phyloP scores from a whole-genome alignment of 2,797 vertebrate species.

The Acipenser transmontanus region DNA sequence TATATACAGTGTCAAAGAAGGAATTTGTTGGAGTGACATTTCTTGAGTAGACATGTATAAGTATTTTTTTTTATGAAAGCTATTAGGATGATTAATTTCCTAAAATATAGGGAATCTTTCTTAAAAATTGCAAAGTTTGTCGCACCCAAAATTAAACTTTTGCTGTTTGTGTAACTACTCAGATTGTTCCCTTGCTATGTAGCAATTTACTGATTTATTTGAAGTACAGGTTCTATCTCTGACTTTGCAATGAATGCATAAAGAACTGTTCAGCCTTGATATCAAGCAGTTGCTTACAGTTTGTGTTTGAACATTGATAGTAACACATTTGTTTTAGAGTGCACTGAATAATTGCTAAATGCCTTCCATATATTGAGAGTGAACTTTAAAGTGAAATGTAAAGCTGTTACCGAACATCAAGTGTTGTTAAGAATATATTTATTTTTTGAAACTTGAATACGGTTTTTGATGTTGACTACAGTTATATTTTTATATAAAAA shows the following conservation, averaged over 20 bases:
- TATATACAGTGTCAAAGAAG: constrained; percentile 15
- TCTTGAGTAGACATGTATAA: constrained; percentile 15
- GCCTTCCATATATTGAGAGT: constrained; percentile 22
- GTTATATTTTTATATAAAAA: constrained; percentile 76
- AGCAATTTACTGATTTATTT: too few species aligned
- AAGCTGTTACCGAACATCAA: constrained; percentile 25
- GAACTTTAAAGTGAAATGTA: constrained; percentile 13
- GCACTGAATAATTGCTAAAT: constrained; percentile 27
- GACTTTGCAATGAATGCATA: too few species aligned
- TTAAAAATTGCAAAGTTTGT: constrained; percentile 15
- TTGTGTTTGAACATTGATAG: too few species aligned
- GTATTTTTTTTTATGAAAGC: constrained; percentile 19
- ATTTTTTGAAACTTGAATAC: constrained; percentile 68
- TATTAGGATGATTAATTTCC: constrained; percentile 8
- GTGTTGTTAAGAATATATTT: constrained; percentile 45
- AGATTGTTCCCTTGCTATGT: too few species aligned
- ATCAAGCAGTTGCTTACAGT: too few species aligned
- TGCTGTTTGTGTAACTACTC: too few species aligned
- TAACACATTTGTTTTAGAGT: constrained; percentile 15
- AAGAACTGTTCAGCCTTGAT: too few species aligned
- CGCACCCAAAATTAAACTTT: neutral
- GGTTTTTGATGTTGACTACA: constrained; percentile 52
- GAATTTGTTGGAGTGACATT: neutral
- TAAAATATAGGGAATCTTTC: constrained; percentile 1
- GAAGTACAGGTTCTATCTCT: too few species aligned